Base-by-base conservation (phyloP, 2,797 vertebrate genomes). In the Acrocephalus scirpaceus region DNA sequence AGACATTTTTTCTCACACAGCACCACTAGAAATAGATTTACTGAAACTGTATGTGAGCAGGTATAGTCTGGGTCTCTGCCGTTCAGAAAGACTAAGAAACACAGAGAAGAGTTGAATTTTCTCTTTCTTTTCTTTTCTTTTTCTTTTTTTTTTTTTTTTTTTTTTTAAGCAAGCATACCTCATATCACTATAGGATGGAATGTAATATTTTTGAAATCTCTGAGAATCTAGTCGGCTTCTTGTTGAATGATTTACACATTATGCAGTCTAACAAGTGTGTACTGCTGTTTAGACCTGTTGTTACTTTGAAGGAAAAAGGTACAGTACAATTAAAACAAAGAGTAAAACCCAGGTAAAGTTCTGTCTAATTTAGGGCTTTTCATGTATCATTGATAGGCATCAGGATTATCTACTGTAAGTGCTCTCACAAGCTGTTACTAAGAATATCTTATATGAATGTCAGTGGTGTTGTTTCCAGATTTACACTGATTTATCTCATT, bases 81-180 rank as follows among this genome's bases (percentile, higher is more conserved):
- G 80, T 95, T 86, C 83, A 74, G 69, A 72, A 94, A 70, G 25
- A 48, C 58, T 92, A 57, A 86, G 80, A 96, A 92, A 88, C 61
- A 91, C 71, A 67, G 27, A 30, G 21, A 54, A 53, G 8, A 48
- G 19, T 22, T 60, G 13, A 4, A 14, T 34, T 64, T 45, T 11
- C 1, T 12, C 10, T 56, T 10, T 21, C 5, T 5, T n/a, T n/a
- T n/a, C n/a, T n/a, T n/a, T n/a, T n/a, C n/a, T n/a, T n/a, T n/a
- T n/a, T n/a, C n/a, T n/a, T n/a, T n/a, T n/a, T n/a, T 11, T 60
- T 25, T 34, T 32, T 18, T 32, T 13, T 50, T 47, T 50, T 44
- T 20, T 34, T 48, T 94, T 95, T 12, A 40, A 87, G 44, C 30
- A 86, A 70, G 12, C 32, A 25, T 66, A 16, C 9, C 4, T 62